phyloP scores from a whole-genome alignment of 2,113 vertebrate species.

The Aramus guarauna region DNA sequence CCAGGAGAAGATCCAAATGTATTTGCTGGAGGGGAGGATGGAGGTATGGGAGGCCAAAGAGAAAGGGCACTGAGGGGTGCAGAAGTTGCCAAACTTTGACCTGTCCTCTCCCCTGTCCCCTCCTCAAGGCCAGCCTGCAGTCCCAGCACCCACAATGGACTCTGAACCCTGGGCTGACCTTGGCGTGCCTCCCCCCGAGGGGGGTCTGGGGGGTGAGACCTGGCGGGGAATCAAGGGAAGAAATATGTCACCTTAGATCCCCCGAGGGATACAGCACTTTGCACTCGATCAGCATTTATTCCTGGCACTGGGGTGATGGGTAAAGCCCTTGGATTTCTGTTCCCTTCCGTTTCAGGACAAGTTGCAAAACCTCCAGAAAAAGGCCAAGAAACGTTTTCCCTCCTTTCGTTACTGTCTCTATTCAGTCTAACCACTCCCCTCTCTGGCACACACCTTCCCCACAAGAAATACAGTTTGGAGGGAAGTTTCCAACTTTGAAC shows the following conservation, averaged over 20 bases:
- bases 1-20: neutral
- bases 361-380: neutral
- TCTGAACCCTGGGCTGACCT: neutral
- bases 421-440: neutral
- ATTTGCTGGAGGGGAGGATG: neutral
- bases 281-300: neutral
- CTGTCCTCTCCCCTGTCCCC: neutral
- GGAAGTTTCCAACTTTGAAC: neutral
- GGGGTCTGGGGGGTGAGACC: neutral
- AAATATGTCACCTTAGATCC: neutral
- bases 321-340: neutral
- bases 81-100: neutral
- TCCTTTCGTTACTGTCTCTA: neutral
- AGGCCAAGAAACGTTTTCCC: neutral
- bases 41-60: neutral
- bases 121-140: neutral
- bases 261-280: neutral
- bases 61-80: neutral
- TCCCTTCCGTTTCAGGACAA: neutral
- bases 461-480: accelerated
- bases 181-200: accelerated
- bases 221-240: neutral
- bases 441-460: neutral
- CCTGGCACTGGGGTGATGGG: neutral
- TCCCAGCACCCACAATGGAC: neutral